These are phyloP conservation scores for Ophion slaviceki DNA, from an alignment of 2,888 invertebrate genomes.

Conservation along the genomic window DNA sequence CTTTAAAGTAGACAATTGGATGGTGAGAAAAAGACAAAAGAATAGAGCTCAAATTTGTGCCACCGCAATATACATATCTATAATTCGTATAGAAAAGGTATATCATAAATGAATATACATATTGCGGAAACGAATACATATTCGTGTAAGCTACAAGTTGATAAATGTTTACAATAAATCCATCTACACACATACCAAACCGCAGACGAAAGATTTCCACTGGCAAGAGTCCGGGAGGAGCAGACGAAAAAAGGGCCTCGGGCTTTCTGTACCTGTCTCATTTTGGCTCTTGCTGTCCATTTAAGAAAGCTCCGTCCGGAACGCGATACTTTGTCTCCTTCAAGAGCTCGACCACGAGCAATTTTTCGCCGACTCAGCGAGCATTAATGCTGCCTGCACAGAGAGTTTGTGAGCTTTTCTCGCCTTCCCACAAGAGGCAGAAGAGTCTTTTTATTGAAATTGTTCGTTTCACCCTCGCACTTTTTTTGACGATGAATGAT, in stretches of 20 bases:
- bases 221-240: not conserved
- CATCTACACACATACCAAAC: not conserved
- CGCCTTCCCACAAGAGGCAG: not conserved
- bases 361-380: constrained; percentile 60
- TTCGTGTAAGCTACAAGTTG: not conserved
- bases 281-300: constrained; percentile 33
- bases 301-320: constrained; percentile 24
- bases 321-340: constrained; percentile 16
- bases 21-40: too few relatives aligned
- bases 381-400: constrained; percentile 34
- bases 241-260: not conserved
- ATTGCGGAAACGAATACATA: not conserved
- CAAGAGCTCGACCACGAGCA: constrained; percentile 21
- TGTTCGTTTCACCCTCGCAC: constrained; percentile 10
- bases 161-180: not conserved
- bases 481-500: not conserved
- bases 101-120: not conserved
- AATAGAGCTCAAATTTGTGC: too few relatives aligned
- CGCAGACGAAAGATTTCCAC: not conserved
- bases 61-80: too few relatives aligned
- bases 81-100: not conserved
- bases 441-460: constrained; percentile 6
- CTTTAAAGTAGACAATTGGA: too few relatives aligned
- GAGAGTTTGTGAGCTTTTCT: constrained; percentile 2
- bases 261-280: not conserved